Evolutionary conservation across 1,140 invertebrate species (phyloP).

Genomic region (Agrypnia vestita): DNA sequence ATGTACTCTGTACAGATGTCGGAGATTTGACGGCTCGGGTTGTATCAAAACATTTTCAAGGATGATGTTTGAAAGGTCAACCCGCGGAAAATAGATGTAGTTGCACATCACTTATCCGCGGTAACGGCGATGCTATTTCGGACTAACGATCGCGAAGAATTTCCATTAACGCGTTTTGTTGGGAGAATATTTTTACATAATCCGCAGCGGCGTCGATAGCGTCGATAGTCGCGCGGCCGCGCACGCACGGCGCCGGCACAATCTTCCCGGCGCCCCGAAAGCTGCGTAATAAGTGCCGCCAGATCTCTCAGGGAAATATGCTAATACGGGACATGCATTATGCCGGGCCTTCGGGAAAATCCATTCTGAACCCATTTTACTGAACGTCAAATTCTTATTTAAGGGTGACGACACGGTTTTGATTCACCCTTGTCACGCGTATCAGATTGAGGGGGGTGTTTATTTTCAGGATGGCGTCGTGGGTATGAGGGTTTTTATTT

Average conservation of each 20-base stretch:
- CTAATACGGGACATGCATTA: slow-evolving; percentile 42
- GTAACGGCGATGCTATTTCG: slow-evolving; percentile 21
- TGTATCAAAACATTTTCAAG: no score
- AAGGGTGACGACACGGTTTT: not conserved
- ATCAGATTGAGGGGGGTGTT: not conserved
- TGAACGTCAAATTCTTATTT: slow-evolving; percentile 4
- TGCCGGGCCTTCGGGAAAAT: not conserved
- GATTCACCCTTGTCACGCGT: slow-evolving; percentile 20
- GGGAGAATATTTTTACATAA: slow-evolving; percentile 49
- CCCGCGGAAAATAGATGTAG: not conserved
- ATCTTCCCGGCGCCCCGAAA: slow-evolving; percentile 39
- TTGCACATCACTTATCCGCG: not conserved
- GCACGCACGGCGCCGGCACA: slow-evolving; percentile 25
- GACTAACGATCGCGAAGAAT: slow-evolving; percentile 10
- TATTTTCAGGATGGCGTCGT: not conserved
- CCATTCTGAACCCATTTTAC: slow-evolving; percentile 5
- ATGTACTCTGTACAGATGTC: no score
- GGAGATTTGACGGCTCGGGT: no score
- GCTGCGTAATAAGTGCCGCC: slow-evolving; percentile 43
- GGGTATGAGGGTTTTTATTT: no score
- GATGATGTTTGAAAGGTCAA: no score
- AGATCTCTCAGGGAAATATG: slow-evolving; percentile 38
- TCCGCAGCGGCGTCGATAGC: slow-evolving; percentile 47
- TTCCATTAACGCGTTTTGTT: slow-evolving; percentile 22
- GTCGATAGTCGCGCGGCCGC: not conserved